Evolutionary conservation across 2,797 vertebrate genomes (phyloP), one percentile per base, ranked within the genome.

Genomic region (Fundulus diaphanus): DNA sequence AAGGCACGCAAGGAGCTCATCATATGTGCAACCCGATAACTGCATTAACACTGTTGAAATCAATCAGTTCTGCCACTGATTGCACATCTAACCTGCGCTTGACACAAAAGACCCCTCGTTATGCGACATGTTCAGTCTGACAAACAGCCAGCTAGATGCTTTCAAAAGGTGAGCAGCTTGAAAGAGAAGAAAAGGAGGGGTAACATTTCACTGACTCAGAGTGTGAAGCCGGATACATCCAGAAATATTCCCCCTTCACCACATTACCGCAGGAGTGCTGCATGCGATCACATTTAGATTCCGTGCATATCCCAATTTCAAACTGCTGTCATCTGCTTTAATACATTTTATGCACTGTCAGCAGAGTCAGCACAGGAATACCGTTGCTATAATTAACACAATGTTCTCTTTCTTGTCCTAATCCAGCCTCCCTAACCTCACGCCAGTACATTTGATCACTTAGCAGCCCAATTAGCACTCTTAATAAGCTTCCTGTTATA

Each of bases 1-100:
- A 87, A 92, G 82, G 92, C 93, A 93, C 92, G 69, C 90, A 89
- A 90, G 84, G 85, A 93, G 86, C 89, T 90, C 84, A 88, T 88
- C 76, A 11, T 46, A 87, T 88, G 90, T 91, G 88, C 86, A 91
- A 88, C 86, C 80, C 56, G 49, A 48, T 31, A 78, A 76, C 68
- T 72, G 42, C 74, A 85, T n/a, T 61, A 84, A 80, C 76, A 79
- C 74, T 80, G 80, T 72, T 88, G 82, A 70, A 86, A 77, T 81
- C 72, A 67, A 66, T 72, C 22, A 16, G 40, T 82, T 87, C 70
- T 74, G 82, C 70, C 76, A 24, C 73, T 31, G 59, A 76, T 73
- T 87, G 87, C 87, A 85, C 71, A 79, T 71, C 77, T 61, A 72
- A 74, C 69, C 76, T 27, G 74, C 74, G 73, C 82, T 82, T 81